Base-by-base conservation (phyloP, 2,797 vertebrate species). In the Hylomyscus alleni region DNA sequence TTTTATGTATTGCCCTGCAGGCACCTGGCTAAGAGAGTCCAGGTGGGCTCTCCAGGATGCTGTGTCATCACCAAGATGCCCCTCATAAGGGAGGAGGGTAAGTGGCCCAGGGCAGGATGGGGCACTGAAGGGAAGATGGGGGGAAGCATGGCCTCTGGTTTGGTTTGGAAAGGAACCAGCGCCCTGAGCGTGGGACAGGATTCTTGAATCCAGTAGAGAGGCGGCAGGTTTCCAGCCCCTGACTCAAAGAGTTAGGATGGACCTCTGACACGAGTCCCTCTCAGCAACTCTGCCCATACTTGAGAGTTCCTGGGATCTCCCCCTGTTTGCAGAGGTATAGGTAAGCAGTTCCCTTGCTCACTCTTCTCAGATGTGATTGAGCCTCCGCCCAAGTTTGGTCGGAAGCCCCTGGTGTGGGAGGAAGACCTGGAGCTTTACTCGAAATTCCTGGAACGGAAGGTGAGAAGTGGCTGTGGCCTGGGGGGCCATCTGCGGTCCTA, bases 381-480 rank as follows among this genome's bases (percentile, higher is more conserved):
- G 86, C 96, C 97, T 29, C 95, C 84, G 76, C 31, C 96, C 40
- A 80, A 77, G 29, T 97, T 98, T 97, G 98, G 98, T 95, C 99
- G 99, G 98, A 98, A 98, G 90, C 98, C 98, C 26, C 95, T 99
- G 90, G 97, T 97, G 31, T 99, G 99, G 99, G 99, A 99, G 96
- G 99, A 99, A 47, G 99, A 99, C 97, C 92, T 98, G 69, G 98
- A 99, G 95, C 98, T 99, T 96, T 98, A 84, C 77, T 99, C 99
- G 3, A 98, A 93, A 90, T 99, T 99, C 98, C 95, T 99, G 97
- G 99, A 99, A 89, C 99, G 99, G 98, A 99, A 99, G 99, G 99
- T 99, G 96, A 98, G 94, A 40, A 50, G 62, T 3, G 37, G 37
- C 65, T 3, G 50, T 83, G 0, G 78, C 13, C 47, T n/a, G 34